Evolutionary conservation across 2,888 invertebrate species (phyloP), one percentile per base, ranked within the genome.

Genomic region (Ophion costatus): DNA sequence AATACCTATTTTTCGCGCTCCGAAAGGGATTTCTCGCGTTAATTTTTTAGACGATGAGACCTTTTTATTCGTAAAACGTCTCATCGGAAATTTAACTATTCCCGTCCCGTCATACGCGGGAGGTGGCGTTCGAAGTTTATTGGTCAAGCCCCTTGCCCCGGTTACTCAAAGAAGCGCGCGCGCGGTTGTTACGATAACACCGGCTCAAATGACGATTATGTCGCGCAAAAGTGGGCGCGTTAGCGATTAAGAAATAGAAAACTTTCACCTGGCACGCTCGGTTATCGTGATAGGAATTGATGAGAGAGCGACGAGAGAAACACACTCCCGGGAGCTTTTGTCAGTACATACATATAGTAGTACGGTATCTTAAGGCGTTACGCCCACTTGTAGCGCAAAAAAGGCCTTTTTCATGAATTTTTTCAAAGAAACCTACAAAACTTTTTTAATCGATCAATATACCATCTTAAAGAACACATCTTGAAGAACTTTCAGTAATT

Each of bases 241-340:
- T 80, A 38, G 57, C 61, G 80, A 80, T 85, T 80, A 75, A 80
- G 77, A 83, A 85, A 83, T 74, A 83, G 63, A 80, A 38, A 78
- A 83, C 85, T 85, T 85, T 85, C 85, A 77, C 85, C 80, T 57
- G 80, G 69, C 77, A 80, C 82, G 77, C 74, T 59, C 67, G 70
- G 17, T 14, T 73, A 80, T 29, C 85, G 85, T 82, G 85, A 83
- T 61, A 75, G 22, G 80, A 83, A 80, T 83, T 45, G 45, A 75
- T 69, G 67, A 80, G 59, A 57, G 51, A 75, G 10, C 24, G 42
- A 67, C 17, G 38, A 33, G n/a, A n/a, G 17, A 38, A 2, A 33
- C 14, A 56, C 66, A 64, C 42, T 17, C 22, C 22, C 63, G 4
- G 17, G 64, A 75, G 75, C 75, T 75, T 75, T 75, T 64, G n/a